Base-by-base conservation (phyloP, 2,113 vertebrate species). In the Passer montanus region DNA sequence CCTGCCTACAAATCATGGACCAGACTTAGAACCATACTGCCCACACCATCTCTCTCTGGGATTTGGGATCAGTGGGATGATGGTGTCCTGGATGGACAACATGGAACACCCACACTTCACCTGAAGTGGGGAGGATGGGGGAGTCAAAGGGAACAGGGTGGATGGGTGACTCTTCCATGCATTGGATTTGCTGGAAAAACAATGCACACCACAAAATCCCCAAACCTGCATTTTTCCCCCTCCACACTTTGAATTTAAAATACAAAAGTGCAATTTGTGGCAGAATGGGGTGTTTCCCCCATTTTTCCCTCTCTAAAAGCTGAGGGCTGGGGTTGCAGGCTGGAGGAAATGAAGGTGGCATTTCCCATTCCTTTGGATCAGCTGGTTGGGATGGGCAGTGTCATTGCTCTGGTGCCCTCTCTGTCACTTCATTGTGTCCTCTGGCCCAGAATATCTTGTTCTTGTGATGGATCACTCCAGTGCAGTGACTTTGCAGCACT, bases 21-120 rank as follows among this genome's bases (percentile, higher is more conserved):
- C 43, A 49, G 43, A 97, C 96, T 91, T 58, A 98, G 69, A 98
- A 96, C 98, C 98, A 98, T 82, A 98, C 97, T 53, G 98, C 97
- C 35, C 98, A 92, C 35, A 97, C 53, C 56, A 44, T 97, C 95
- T 98, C 96, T 15, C 81, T 98, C 27, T 88, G 95, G 94, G 96
- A 78, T 84, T 80, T 97, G 19, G 96, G 95, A 99, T 95, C 66
- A 90, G 92, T 55, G 91, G 94, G 9, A 97, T 95, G 3, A 98
- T 97, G 30, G 74, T 97, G 26, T 84, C 87, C 85, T 98, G 96
- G 80, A 98, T 30, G 13, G 98, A 97, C 26, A 59, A 14, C 18
- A 89, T 78, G 21, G 94, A 59, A 15, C 53, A 22, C 76, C 96
- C 86, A 5, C 97, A 78, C 73, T 97, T 98, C 73, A 98, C 90